Conservation (phyloP, 2,797 vertebrate genomes). For the Loris lydekkerianus region DNA sequence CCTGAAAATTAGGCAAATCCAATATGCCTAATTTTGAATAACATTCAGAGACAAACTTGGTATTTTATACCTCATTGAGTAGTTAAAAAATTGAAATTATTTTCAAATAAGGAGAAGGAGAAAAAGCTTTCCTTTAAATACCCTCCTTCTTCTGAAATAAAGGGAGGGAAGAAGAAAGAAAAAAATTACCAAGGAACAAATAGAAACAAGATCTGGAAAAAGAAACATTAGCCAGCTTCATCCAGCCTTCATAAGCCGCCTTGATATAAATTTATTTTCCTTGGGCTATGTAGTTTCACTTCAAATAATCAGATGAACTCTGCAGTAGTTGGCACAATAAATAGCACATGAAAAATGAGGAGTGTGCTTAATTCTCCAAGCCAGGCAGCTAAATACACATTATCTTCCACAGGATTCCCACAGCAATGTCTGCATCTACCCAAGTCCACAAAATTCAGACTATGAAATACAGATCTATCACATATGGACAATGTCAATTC, state of each 20-base stretch:
- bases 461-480: not conserved
- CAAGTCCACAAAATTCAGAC: not conserved
- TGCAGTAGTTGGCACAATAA: slow-evolving; percentile 13
- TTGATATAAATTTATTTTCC: slow-evolving; percentile 40
- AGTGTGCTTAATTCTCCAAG: not conserved
- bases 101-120: slow-evolving; percentile 19
- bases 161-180: not conserved
- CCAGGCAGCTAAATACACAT: not conserved
- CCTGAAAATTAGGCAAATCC: not conserved
- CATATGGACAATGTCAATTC: not conserved
- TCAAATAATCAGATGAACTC: slow-evolving; percentile 45
- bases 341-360: not conserved
- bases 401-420: slow-evolving; percentile 17
- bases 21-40: slow-evolving; percentile 49
- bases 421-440: not conserved
- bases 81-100: not conserved
- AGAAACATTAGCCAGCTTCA: not conserved
- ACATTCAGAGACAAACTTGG: not conserved
- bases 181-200: slow-evolving; percentile 40
- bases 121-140: slow-evolving; percentile 23
- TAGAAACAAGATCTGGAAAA: slow-evolving; percentile 47
- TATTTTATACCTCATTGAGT: not conserved
- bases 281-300: slow-evolving; percentile 33
- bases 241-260: not conserved
- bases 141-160: slow-evolving; percentile 48